These are phyloP conservation scores for Pristionchus maxplancki DNA, from an alignment of 2,888 invertebrate genomes.

Conservation along the genomic window DNA sequence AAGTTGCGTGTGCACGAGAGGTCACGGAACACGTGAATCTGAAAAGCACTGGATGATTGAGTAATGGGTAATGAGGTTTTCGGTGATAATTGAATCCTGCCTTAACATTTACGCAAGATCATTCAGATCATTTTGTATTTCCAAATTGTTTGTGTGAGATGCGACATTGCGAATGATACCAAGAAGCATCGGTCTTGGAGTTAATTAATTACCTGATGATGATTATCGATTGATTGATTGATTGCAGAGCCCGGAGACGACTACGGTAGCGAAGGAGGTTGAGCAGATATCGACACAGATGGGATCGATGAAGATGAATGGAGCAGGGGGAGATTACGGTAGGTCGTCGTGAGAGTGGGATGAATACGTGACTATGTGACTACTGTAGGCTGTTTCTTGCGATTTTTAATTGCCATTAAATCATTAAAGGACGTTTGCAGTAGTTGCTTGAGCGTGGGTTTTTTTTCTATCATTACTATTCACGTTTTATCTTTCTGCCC, in stretches of 20 bases:
- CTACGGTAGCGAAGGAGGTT: constrained; percentile 14
- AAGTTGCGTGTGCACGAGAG: too few relatives aligned
- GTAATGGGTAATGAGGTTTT: too few relatives aligned
- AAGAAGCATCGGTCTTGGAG: neutral
- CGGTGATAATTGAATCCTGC: too few relatives aligned
- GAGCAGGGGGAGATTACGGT: constrained; percentile 32
- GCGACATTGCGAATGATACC: neutral
- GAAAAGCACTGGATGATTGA: too few relatives aligned
- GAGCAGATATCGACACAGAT: neutral
- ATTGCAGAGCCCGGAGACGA: neutral
- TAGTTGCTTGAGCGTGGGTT: neutral
- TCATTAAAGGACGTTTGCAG: too few relatives aligned
- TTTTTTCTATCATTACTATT: neutral
- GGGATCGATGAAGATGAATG: constrained; percentile 35
- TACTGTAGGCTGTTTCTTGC: neutral
- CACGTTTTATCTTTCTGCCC: neutral
- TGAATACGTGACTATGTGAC: neutral
- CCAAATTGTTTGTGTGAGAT: too few relatives aligned
- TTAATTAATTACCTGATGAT: neutral
- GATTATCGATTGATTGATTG: constrained; percentile 13
- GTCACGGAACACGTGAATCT: too few relatives aligned
- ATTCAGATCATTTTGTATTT: too few relatives aligned
- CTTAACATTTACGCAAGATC: too few relatives aligned
- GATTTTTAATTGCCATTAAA: neutral
- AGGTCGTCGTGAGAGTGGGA: neutral